phyloP scores from a whole-genome alignment of 2,888 invertebrate species.

The Rutpela maculata region DNA sequence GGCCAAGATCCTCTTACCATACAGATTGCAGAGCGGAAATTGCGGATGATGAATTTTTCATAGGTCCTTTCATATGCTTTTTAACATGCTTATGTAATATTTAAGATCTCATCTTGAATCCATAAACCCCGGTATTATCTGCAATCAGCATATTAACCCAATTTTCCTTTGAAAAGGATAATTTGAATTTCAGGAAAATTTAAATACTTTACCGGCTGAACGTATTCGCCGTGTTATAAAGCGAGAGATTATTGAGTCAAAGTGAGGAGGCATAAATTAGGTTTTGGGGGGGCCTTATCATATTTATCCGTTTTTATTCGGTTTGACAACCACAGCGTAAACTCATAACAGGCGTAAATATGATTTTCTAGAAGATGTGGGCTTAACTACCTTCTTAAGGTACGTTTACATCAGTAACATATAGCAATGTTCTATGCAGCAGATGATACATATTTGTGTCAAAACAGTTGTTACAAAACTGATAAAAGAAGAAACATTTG shows the following conservation, averaged over 20 bases:
- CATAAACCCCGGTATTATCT: conserved; percentile 44
- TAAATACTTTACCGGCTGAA: conserved; percentile 18
- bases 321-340: background rate
- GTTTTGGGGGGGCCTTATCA: conserved; percentile 4
- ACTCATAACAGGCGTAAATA: background rate
- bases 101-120: conserved; percentile 51
- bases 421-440: no score
- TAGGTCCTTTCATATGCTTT: conserved; percentile 58
- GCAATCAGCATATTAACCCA: conserved; percentile 52
- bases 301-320: background rate
- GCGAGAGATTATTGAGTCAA: conserved; percentile 18
- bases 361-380: background rate
- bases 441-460: no score
- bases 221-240: conserved; percentile 12
- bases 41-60: conserved; percentile 63
- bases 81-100: conserved; percentile 57
- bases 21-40: conserved; percentile 60
- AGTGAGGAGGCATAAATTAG: conserved; percentile 15
- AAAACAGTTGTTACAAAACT: no score
- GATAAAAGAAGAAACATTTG: no score
- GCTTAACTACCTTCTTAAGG: no score
- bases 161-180: conserved; percentile 43
- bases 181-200: conserved; percentile 32
- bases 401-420: no score
- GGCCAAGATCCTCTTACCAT: conserved; percentile 56